phyloP scores from a whole-genome alignment of 2,888 invertebrate species.

The Dione vanillae region DNA sequence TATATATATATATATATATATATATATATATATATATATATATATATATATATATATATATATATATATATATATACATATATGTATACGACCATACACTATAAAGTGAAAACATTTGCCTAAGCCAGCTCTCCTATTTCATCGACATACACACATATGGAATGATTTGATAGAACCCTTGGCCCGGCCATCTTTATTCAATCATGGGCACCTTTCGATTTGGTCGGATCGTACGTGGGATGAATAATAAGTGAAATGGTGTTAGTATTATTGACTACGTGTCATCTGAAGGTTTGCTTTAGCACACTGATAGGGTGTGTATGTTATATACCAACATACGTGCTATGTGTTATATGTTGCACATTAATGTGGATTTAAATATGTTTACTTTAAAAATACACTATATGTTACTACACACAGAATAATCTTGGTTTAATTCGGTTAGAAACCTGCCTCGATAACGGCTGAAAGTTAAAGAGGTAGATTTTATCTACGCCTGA shows the following conservation, averaged over 20 bases:
- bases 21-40: too few species aligned
- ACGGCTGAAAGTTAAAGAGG: too few species aligned
- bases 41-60: too few species aligned
- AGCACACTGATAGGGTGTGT: conserved; percentile 10
- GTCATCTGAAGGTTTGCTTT: conserved; percentile 32
- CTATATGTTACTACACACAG: too few species aligned
- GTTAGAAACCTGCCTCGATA: too few species aligned
- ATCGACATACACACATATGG: conserved; percentile 18
- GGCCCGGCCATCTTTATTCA: conserved; percentile 69
- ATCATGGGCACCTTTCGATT: conserved; percentile 72
- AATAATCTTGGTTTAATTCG: too few species aligned
- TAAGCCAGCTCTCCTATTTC: conserved; percentile 18
- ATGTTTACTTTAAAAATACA: too few species aligned
- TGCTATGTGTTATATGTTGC: not conserved
- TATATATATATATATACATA: not conserved
- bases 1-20: too few species aligned
- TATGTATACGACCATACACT: not conserved
- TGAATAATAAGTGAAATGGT: conserved; percentile 49
- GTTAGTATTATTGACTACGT: conserved; percentile 39
- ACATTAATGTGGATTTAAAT: not conserved
- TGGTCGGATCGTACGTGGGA: conserved; percentile 60
- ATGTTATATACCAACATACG: not conserved
- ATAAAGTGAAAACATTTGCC: conserved; percentile 29
- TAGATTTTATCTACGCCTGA: too few species aligned
- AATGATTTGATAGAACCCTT: conserved; percentile 51